Evolutionary conservation across 2,888 invertebrate genomes (phyloP), one percentile per base, ranked within the genome.

Genomic region (Petrolisthes cinctipes): DNA sequence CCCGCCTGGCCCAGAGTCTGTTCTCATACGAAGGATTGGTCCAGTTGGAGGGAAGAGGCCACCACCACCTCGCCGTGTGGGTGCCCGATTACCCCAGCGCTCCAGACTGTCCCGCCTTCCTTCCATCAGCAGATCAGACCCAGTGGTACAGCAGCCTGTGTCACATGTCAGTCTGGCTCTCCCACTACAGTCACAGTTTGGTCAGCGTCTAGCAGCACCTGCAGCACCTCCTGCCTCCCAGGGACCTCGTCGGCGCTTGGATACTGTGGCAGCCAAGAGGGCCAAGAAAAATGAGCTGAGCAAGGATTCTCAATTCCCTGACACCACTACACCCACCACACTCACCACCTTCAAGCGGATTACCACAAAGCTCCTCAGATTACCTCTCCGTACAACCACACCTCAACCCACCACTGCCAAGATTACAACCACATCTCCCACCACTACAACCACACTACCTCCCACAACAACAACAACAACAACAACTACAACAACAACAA

Each of bases 271-370:
- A 4, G 81, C 56, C 57, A 87, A 80, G 7, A 66, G 88, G 11
- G 78, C 88, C 17, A 88, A 88, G 88, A 88, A 88, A 53, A 88
- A 88, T 78, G 88, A 88, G n/a, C 14, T 85, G 2, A 88, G 88
- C 82, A 88, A 88, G 71, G 84, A 88, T 53, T 81, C 84, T 4
- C 88, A 88, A 81, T 88, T 88, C 75, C 88, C 80, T 14, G 85
- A 85, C 17, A 66, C 84, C 56, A n/a, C 82, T 4, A 82, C 82
- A 14, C 37, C 82, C n/a, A 51, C 80, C 4, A 61, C 61, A 61
- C 61, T 61, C 61, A 57, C 80, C 6, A 68, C 14, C 14, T 20
- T 76, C 57, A n/a, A 20, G 61, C 73, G 73, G 56, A 4, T 68
- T 57, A 71, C 73, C 53, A 86, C 61, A 51, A 73, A 11, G 23